Base-by-base conservation (phyloP, 2,113 vertebrate genomes). In the Antennarius striatus region DNA sequence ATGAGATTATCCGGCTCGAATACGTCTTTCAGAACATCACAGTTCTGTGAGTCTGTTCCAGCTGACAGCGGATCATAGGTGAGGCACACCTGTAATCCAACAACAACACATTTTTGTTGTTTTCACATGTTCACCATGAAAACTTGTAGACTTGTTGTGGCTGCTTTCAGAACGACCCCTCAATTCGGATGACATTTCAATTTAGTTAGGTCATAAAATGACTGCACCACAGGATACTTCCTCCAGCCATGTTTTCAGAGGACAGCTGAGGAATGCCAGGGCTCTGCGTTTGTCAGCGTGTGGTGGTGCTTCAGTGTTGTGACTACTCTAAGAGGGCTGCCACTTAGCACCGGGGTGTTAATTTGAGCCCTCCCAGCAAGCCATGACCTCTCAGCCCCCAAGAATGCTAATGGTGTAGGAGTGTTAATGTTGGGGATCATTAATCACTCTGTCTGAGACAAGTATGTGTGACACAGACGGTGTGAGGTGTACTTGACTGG, bases 341-440 rank as follows among this genome's bases (percentile, higher is more conserved):
- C 77, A 88, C 85, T 91, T 73, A 85, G 81, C 88, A 90, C 87
- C 50, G 54, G 63, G 73, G 77, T 88, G 89, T 80, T 86, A 89
- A 90, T 88, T 85, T 86, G 79, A 82, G 79, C 81, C 82, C 82
- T 81, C 80, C 80, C 69, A 66, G 51, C 15, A 49, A 79, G 77
- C 64, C 46, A 40, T 15, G 58, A 69, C 73, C 73, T 65, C 77
- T 76, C 66, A 75, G 69, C 47, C 56, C 69, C 30, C 49, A 85
- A 81, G 83, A 88, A 89, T 88, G 81, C 79, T 83, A 88, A 88
- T 83, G 71, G 63, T 54, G 65, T 52, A 49, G 42, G 64, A 68
- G 87, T 71, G 75, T 54, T 80, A 81, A 85, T 79, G 71, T 60
- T n/a, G 1, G 22, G 60, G 79, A 64, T 85, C 66, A 75, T 86